Percentiles rank a stretch among this genome's conserved stretches.
Evolutionary conservation across 2,888 invertebrate species (phyloP).

Genomic region (Pristionchus mayeri): DNA sequence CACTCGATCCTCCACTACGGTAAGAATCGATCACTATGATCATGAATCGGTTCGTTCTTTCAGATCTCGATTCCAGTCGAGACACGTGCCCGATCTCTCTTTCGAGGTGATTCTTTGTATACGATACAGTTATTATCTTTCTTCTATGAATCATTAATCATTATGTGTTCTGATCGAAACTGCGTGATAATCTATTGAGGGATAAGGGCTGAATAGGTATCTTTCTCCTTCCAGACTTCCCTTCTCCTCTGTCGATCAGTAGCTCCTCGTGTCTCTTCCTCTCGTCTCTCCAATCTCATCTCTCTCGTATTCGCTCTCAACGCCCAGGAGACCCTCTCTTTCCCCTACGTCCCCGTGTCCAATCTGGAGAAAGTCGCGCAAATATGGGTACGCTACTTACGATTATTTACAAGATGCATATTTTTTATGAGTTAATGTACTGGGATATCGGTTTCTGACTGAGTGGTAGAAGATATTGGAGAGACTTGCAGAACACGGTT

Average conservation of each 20-base stretch:
- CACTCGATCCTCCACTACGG: constrained; percentile 89
- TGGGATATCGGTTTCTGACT: background rate
- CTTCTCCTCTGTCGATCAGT: constrained; percentile 3
- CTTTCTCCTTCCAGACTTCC: constrained; percentile 54
- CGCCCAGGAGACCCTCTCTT: constrained; percentile 78
- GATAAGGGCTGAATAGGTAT: background rate
- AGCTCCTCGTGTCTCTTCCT: constrained; percentile 22
- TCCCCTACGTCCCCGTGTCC: constrained; percentile 91
- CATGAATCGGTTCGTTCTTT: background rate
- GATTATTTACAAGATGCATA: background rate
- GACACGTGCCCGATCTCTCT: constrained; percentile 83
- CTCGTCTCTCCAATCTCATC: constrained; percentile 75
- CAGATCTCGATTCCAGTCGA: constrained; percentile 92
- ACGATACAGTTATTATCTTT: constrained; percentile 19
- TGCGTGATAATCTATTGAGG: background rate
- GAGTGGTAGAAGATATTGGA: background rate
- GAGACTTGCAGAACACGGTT: constrained; percentile 83
- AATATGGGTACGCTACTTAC: constrained; percentile 81
- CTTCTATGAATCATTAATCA: background rate
- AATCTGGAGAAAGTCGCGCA: constrained; percentile 83
- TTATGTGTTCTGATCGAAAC: background rate
- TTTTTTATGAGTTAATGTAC: too few species aligned
- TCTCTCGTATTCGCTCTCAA: constrained; percentile 86
- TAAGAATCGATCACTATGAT: background rate
- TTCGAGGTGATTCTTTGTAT: constrained; percentile 78